Percentiles rank a stretch among this genome's conserved stretches.
Conservation (phyloP, 2,797 vertebrate genomes). For the Avahi laniger region DNA sequence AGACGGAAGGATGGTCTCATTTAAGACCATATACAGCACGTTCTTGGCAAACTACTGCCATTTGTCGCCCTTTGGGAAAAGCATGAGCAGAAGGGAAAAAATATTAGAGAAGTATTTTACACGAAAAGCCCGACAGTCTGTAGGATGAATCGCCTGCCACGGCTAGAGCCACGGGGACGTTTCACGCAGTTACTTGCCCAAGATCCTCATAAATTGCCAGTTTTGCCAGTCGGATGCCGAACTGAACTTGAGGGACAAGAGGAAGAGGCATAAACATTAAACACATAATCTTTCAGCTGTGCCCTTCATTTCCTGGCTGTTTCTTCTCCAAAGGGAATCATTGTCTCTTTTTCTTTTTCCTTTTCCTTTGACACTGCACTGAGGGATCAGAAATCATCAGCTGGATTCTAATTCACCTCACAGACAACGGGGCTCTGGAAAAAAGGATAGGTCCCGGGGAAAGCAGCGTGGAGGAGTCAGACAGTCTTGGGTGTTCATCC, state of each 20-base stretch:
- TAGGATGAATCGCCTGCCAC: conserved; percentile 58
- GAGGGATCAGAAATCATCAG: not conserved
- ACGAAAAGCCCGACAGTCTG: conserved; percentile 53
- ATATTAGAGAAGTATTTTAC: conserved; percentile 67
- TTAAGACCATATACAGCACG: not conserved
- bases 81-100: conserved; percentile 49
- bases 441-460: not conserved
- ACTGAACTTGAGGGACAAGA: conserved; percentile 49
- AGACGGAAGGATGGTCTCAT: not conserved
- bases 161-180: conserved; percentile 40
- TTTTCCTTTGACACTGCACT: not conserved
- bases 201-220: conserved; percentile 60
- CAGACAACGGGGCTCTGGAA: not conserved
- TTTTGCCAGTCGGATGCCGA: not conserved
- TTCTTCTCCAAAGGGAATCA: conserved; percentile 1
- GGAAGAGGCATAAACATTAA: conserved; percentile 58
- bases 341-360: not conserved
- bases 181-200: conserved; percentile 18
- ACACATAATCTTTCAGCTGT: conserved; percentile 54
- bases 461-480: not conserved
- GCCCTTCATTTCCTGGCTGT: conserved; percentile 36
- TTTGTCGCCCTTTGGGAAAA: conserved; percentile 58
- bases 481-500: not conserved
- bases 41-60: conserved; percentile 23
- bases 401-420: not conserved